Conservation (phyloP, 2,888 invertebrate species). For the Polymixis flavicincta region DNA sequence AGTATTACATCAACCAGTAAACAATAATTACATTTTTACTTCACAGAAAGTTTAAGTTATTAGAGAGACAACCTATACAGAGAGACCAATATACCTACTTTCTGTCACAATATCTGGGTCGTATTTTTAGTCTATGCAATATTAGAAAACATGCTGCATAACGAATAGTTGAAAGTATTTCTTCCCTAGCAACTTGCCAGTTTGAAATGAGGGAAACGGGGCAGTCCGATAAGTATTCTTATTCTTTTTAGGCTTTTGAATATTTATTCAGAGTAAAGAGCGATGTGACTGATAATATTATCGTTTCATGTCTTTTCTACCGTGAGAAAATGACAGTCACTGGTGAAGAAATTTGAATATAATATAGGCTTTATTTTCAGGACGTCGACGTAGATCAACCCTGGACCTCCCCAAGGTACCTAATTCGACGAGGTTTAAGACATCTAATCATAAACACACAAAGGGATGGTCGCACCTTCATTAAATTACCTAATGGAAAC, state of each 20-base stretch:
- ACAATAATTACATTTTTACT: background rate
- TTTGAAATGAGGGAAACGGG: conserved; percentile 34
- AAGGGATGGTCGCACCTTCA: conserved; percentile 7
- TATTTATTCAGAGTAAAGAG: background rate
- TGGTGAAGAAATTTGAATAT: background rate
- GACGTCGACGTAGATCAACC: background rate
- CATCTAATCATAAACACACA: conserved; percentile 4
- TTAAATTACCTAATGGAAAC: conserved; percentile 24
- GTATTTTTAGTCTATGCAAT: conserved; percentile 3
- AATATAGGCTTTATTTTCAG: background rate
- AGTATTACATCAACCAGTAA: background rate
- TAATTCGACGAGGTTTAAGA: no score
- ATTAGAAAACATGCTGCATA: conserved; percentile 4
- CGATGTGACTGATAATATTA: conserved; percentile 6
- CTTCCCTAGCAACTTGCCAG: conserved; percentile 28
- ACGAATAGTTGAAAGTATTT: conserved; percentile 1
- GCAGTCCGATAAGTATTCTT: conserved; percentile 18
- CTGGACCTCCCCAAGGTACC: background rate
- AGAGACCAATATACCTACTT: background rate
- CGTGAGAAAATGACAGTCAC: background rate
- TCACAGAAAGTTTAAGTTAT: background rate
- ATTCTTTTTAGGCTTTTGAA: background rate
- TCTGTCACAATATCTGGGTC: background rate
- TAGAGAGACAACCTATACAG: background rate
- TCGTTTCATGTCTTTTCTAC: background rate